These are phyloP conservation scores for Metopia argyrocephala DNA, from an alignment of 2,888 invertebrate species.

Conservation along the genomic window DNA sequence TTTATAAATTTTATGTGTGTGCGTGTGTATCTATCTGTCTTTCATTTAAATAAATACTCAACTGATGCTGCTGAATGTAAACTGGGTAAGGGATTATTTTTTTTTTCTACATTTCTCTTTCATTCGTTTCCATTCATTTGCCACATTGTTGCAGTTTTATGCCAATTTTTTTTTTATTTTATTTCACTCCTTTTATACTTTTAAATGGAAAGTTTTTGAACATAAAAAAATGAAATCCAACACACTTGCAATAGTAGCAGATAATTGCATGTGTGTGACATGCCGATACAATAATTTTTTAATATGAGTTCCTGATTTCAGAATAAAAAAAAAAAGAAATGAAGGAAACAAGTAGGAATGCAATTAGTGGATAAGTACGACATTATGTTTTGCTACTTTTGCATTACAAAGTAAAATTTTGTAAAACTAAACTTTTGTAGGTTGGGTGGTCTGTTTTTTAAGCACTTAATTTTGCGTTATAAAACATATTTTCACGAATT, in stretches of 20 bases:
- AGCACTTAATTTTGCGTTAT: too few species aligned
- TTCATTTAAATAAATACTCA: neutral
- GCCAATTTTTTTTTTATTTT: slow-evolving; percentile 16
- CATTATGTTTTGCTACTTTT: too few species aligned
- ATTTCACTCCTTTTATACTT: slow-evolving; percentile 7
- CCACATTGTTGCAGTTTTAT: slow-evolving; percentile 27
- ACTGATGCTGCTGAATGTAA: slow-evolving; percentile 7
- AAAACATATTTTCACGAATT: too few species aligned
- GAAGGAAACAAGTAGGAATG: neutral
- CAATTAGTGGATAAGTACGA: neutral
- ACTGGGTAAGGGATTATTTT: slow-evolving; percentile 4
- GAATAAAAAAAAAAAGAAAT: neutral
- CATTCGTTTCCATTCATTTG: slow-evolving; percentile 7
- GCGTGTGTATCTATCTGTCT: neutral
- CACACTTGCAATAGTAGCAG: neutral
- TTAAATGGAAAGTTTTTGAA: neutral
- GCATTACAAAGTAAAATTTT: neutral
- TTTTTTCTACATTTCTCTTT: neutral
- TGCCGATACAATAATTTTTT: neutral
- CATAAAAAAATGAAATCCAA: neutral
- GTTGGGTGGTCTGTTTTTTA: too few species aligned
- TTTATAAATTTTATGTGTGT: neutral
- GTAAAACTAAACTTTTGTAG: too few species aligned
- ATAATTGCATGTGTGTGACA: slow-evolving; percentile 42
- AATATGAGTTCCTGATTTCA: neutral